Percentiles rank a stretch among this genome's conserved stretches.
These are phyloP conservation scores for Actinia equina DNA, from an alignment of 64 coral and sea anemone genomes.

Conservation along the genomic window DNA sequence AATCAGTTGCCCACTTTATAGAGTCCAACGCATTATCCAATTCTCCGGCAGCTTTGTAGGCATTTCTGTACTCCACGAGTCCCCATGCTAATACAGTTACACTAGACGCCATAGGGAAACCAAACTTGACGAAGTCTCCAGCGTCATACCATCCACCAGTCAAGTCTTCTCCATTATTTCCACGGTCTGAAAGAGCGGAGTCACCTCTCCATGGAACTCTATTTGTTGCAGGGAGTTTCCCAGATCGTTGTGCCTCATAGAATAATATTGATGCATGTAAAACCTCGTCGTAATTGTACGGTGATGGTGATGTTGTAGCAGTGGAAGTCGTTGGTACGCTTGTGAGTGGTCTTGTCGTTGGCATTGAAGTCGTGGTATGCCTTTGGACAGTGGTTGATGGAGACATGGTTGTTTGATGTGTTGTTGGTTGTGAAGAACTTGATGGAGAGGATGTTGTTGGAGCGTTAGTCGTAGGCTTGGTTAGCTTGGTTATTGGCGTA, in stretches of 20 bases:
- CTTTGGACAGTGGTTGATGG: neutral
- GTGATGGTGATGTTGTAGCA: slow-evolving; percentile 9
- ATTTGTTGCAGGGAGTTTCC: slow-evolving; percentile 56
- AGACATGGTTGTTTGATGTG: neutral
- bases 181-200: slow-evolving; percentile 58
- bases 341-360: neutral
- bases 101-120: slow-evolving; percentile 66
- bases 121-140: slow-evolving; percentile 88
- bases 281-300: slow-evolving; percentile 60
- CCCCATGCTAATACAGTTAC: slow-evolving; percentile 70
- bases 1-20: slow-evolving; percentile 61
- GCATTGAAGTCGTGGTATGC: neutral
- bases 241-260: slow-evolving; percentile 78
- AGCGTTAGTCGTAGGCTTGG: neutral
- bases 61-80: slow-evolving; percentile 53
- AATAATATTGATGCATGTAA: slow-evolving; percentile 79
- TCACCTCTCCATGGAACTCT: slow-evolving; percentile 75
- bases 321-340: neutral
- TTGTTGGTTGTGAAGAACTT: slow-evolving; percentile 4
- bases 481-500: neutral
- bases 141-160: slow-evolving; percentile 91
- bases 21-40: slow-evolving; percentile 52
- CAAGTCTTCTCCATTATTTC: slow-evolving; percentile 50
- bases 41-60: slow-evolving; percentile 54
- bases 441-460: neutral